Evolutionary conservation across 2,888 invertebrate genomes (phyloP).

Genomic region (Oligia latruncula): DNA sequence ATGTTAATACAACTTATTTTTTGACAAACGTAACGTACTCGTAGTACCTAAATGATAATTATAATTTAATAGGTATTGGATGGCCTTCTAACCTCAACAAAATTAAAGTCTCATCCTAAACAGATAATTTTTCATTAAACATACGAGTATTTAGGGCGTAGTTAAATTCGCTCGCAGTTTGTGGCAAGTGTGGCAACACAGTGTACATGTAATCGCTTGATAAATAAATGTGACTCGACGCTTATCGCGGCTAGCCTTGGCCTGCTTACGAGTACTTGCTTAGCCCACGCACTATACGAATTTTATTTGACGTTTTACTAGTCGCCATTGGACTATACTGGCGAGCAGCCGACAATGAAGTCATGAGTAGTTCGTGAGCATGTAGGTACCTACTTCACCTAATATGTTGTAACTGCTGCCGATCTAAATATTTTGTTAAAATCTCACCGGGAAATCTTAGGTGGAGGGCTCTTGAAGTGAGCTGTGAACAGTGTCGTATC

Average conservation of each 20-base stretch:
- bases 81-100: slow-evolving; percentile 4
- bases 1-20: neutral
- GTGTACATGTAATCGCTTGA: slow-evolving; percentile 58
- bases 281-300: slow-evolving; percentile 53
- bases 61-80: neutral
- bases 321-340: slow-evolving; percentile 33
- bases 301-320: slow-evolving; percentile 52
- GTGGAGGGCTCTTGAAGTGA: neutral
- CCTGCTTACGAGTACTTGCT: slow-evolving; percentile 59
- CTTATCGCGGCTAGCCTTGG: slow-evolving; percentile 66
- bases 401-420: neutral
- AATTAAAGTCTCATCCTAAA: slow-evolving; percentile 13
- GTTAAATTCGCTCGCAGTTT: slow-evolving; percentile 40
- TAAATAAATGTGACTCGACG: slow-evolving; percentile 61
- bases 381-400: neutral
- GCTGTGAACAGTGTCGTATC: neutral
- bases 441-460: neutral
- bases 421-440: neutral
- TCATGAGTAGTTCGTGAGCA: slow-evolving; percentile 4
- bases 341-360: slow-evolving; percentile 21
- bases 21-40: too few relatives aligned
- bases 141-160: slow-evolving; percentile 32
- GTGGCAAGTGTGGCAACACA: slow-evolving; percentile 33
- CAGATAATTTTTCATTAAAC: slow-evolving; percentile 18
- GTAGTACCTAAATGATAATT: neutral